These are phyloP conservation scores for Geotrupes spiniger DNA, from an alignment of 2,888 invertebrate genomes.

Conservation along the genomic window DNA sequence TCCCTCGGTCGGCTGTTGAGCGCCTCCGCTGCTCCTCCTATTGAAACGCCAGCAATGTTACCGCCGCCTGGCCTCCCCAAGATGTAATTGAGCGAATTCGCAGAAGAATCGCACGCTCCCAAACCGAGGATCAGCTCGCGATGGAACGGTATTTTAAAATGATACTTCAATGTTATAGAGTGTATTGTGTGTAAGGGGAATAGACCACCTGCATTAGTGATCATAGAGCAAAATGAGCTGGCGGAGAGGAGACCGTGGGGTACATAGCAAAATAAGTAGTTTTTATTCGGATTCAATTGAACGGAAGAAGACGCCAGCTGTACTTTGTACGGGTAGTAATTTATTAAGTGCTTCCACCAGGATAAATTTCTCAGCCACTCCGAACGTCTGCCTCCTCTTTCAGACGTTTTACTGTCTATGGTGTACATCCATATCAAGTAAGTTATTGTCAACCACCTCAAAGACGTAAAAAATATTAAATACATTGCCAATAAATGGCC, in stretches of 20 bases:
- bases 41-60: constrained; percentile 68
- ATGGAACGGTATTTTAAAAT: constrained; percentile 70
- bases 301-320: constrained; percentile 82
- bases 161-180: constrained; percentile 60
- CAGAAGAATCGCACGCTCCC: constrained; percentile 60
- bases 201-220: constrained; percentile 61
- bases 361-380: constrained; percentile 57
- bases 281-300: constrained; percentile 73
- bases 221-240: constrained; percentile 76
- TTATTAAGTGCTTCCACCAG: constrained; percentile 71
- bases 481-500: constrained; percentile 61
- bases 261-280: constrained; percentile 84
- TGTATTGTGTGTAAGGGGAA: constrained; percentile 54
- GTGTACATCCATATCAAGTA: constrained; percentile 63
- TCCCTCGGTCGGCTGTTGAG: constrained; percentile 76
- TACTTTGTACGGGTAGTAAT: constrained; percentile 83
- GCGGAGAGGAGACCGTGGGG: constrained; percentile 84
- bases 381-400: constrained; percentile 53
- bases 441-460: constrained; percentile 54
- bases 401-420: constrained; percentile 59
- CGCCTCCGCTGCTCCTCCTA: constrained; percentile 89
- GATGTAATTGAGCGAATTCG: constrained; percentile 63
- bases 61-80: constrained; percentile 56
- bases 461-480: constrained; percentile 57
- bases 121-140: constrained; percentile 63